Conservation (phyloP, 2,113 vertebrate genomes). For the Melanerpes aurifrons region DNA sequence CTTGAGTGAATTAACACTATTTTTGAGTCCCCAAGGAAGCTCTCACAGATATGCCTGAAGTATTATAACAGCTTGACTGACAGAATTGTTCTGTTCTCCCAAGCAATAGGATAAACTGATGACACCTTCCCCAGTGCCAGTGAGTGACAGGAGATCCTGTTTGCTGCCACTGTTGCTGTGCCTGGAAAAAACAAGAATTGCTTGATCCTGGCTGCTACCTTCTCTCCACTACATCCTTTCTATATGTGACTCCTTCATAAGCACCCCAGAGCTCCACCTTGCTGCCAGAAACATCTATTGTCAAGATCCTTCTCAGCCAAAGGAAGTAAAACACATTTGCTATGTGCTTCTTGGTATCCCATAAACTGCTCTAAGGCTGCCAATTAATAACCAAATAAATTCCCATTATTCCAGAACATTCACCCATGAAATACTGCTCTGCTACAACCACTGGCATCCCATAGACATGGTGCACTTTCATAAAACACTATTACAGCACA, state of each 20-base stretch:
- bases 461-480: neutral
- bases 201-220: neutral
- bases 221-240: neutral
- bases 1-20: neutral
- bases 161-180: neutral
- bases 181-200: neutral
- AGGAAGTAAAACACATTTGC: neutral
- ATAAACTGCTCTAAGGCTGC: neutral
- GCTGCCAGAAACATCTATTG: neutral
- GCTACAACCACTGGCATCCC: neutral
- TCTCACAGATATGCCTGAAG: neutral
- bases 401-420: neutral
- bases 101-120: neutral
- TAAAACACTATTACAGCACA: neutral
- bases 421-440: neutral
- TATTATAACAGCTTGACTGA: neutral
- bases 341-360: accelerated
- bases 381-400: neutral
- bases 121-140: neutral
- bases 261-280: neutral
- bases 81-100: neutral
- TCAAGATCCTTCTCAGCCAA: neutral
- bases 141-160: neutral
- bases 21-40: neutral
- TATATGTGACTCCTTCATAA: neutral